Evolutionary conservation across 2,888 invertebrate species (phyloP).

Genomic region (Heliconius erato): DNA sequence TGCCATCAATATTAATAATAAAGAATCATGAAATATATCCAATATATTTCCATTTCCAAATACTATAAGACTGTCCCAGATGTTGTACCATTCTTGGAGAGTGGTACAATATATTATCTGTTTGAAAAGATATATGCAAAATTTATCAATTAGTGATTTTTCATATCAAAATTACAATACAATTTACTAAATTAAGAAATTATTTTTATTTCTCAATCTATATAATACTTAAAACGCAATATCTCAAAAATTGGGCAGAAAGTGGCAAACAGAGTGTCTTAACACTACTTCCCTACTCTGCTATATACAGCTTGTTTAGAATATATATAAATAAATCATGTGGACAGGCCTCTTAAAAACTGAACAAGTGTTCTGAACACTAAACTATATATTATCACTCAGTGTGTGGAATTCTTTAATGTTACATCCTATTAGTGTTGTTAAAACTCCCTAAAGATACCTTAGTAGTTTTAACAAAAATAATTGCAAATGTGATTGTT

Average conservation of each 20-base stretch:
- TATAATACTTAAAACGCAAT: no score
- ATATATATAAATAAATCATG: no score
- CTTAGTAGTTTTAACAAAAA: neutral
- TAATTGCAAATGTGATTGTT: neutral
- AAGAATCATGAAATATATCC: slow-evolving; percentile 63
- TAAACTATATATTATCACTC: no score
- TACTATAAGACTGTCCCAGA: slow-evolving; percentile 68
- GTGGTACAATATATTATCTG: slow-evolving; percentile 71
- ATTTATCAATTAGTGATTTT: neutral
- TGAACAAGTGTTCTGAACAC: no score
- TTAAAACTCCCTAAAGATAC: no score
- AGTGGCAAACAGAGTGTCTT: no score
- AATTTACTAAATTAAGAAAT: neutral
- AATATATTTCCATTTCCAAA: slow-evolving; percentile 59
- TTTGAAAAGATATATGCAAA: neutral
- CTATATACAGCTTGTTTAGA: no score
- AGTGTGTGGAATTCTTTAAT: neutral
- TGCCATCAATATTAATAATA: slow-evolving; percentile 61
- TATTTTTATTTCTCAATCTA: no score
- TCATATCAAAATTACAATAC: neutral
- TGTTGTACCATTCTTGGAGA: slow-evolving; percentile 70
- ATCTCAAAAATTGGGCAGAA: no score
- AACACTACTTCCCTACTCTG: no score
- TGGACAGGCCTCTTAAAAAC: no score
- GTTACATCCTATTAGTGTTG: neutral